Base-by-base conservation (phyloP, 2,888 invertebrate species). In the Asteroscopus sphinx region DNA sequence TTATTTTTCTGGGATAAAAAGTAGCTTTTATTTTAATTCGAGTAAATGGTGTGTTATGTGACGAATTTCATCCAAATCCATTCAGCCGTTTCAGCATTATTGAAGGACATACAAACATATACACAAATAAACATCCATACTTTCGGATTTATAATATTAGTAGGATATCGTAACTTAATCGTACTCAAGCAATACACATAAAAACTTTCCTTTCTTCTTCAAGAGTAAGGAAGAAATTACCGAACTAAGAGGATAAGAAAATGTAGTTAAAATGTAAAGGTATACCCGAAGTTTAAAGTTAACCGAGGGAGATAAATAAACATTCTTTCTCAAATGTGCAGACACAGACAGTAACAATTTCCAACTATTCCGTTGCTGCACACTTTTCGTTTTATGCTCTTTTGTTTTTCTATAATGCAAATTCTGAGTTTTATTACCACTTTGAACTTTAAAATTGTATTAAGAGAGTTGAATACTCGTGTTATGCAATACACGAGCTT, bases 241-340 rank as follows among this genome's bases (percentile, higher is more conserved):
- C 7, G 3, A 63, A 63, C 30, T 15, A 21, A 3, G 21, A 21
- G 21, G 4, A 21, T 6, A 21, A 6, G 44, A 26, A 62, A 33
- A 21, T 17, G n/a, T 55, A 64, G 35, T 64, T 46, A 2, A 40
- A 63, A 35, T 45, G 45, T 17, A 35, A 41, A 45, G 15, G 11
- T 26, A 9, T 11, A 1, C 9, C 9, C 28, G 28, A 16, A 39
- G 13, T 28, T 45, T 26, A 12, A 26, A 36, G 35, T 63, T 12
- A 63, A 41, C 17, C 11, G 11, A 16, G 28, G 12, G 2, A 26
- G 25, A 30, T 46, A 41, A 41, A 55, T 45, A 54, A 39, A 12
- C 30, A 41, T 15, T 41, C 0, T 11, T 32, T 55, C 30, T 36
- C 17, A 3, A 21, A 17, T 21, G n/a, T 32, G 26, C 35, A 17